Evolutionary conservation across 1,140 invertebrate species (phyloP), one percentile per base, ranked within the genome.

Genomic region (Halyomorpha halys): DNA sequence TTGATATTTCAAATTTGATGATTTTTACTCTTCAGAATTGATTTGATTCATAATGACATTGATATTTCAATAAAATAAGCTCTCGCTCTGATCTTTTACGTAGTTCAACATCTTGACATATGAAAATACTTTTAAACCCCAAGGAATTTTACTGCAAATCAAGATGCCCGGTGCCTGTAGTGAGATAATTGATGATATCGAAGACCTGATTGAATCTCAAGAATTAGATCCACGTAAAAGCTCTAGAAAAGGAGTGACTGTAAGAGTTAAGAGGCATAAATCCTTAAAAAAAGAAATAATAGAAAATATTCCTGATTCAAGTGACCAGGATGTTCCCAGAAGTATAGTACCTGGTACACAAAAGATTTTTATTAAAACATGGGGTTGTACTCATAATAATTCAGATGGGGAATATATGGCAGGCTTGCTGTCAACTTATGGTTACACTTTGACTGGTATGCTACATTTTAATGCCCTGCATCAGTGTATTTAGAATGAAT

Each of bases 321-420:
- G 75, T 65, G 67, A 73, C 3, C 70, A 71, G 3, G 73, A 75
- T 71, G 65, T 73, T 56, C 71, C 77, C 15, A 76, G 79, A 64
- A 87, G 84, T 73, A 79, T 86, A 62, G 84, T 91, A 59, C 89
- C 89, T 74, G 93, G 92, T n/a, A 91, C 87, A 0, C 91, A 96
- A 73, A 90, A 81, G 66, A 84, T 98, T 56, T 97, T 88, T 75
- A 80, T 98, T 0, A 95, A 95, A 76, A 98, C 96, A 59, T 98
- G 96, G 96, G 96, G 95, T 15, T 98, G 95, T 76, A 88, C 93
- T 5, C 95, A 98, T 74, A 98, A 98, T 74, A 95, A 83, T 72
- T 95, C 91, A 0, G 95, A 98, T 73, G 89, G 90, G 14, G 94
- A 96, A 79, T 98, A 98, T 72, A 99, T 99, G 96, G 91, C 92